A percentile compares a stretch with the other conserved stretches of the same genome.
These are phyloP conservation scores for Cerceris rybyensis DNA, from an alignment of 2,888 invertebrate genomes.

Conservation along the genomic window DNA sequence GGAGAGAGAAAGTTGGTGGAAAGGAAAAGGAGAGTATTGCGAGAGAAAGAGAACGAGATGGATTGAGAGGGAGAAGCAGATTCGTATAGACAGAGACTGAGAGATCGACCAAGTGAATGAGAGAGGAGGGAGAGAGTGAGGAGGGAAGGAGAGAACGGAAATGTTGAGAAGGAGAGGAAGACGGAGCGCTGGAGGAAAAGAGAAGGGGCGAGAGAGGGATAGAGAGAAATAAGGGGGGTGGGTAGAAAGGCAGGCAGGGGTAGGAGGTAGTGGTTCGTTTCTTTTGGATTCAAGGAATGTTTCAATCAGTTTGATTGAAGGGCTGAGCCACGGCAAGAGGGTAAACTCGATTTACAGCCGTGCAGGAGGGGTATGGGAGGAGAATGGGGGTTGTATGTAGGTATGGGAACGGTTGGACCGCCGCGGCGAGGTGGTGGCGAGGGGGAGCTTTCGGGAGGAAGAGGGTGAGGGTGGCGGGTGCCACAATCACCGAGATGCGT, in stretches of 20 bases:
- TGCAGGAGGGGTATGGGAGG: constrained; percentile 67
- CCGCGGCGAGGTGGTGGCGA: constrained; percentile 38
- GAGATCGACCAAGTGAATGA: constrained; percentile 25
- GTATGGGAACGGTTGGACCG: constrained; percentile 48
- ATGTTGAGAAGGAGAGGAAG: constrained; percentile 26
- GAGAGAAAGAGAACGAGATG: constrained; percentile 33
- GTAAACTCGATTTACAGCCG: constrained; percentile 82
- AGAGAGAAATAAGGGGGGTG: constrained; percentile 11
- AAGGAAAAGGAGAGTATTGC: constrained; percentile 28
- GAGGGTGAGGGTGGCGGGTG: constrained; percentile 72
- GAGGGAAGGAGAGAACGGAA: constrained; percentile 27
- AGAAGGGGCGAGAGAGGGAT: constrained; percentile 42
- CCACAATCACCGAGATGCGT: constrained; percentile 82
- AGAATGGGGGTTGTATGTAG: constrained; percentile 33
- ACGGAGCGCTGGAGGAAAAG: constrained; percentile 29
- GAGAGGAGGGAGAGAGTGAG: constrained; percentile 7
- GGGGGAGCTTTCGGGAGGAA: constrained; percentile 42
- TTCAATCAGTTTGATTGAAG: constrained; percentile 82
- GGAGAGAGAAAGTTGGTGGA: constrained; percentile 51
- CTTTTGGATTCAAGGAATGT: constrained; percentile 82
- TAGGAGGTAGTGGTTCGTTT: constrained; percentile 77
- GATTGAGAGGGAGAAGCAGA: constrained; percentile 25
- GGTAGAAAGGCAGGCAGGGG: constrained; percentile 30
- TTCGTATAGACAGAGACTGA: constrained; percentile 20
- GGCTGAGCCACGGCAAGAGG: constrained; percentile 82